These are phyloP conservation scores for Dinoponera quadriceps DNA, from an alignment of 1,140 invertebrate species.

Conservation along the genomic window DNA sequence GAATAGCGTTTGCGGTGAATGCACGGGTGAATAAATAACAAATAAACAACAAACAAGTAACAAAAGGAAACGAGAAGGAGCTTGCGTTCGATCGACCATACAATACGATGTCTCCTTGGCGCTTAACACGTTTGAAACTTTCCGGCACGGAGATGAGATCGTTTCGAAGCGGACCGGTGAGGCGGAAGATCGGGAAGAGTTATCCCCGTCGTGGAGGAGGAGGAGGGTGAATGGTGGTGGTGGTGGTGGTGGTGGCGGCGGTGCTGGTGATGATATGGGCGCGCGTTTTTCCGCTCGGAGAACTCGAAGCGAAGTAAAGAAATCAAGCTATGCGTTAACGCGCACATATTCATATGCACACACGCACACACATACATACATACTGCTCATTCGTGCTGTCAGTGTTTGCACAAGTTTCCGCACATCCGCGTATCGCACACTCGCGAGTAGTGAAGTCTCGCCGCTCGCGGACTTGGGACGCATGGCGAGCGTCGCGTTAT, in stretches of 20 bases:
- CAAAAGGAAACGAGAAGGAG: too few species aligned
- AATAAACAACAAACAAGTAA: background rate
- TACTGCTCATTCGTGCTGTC: conserved; percentile 13
- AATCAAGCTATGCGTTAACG: conserved; percentile 53
- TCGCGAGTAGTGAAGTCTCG: conserved; percentile 10
- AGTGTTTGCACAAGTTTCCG: conserved; percentile 26
- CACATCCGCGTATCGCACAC: background rate
- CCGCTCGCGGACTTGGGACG: conserved; percentile 29
- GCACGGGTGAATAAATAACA: background rate
- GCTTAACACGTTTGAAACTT: conserved; percentile 41
- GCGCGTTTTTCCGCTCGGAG: conserved; percentile 60
- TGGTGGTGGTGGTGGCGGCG: too few species aligned
- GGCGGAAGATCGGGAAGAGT: conserved; percentile 42
- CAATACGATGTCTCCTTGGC: background rate
- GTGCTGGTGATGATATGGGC: background rate
- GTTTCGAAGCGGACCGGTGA: conserved; percentile 34
- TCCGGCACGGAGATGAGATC: conserved; percentile 20
- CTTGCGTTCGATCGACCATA: background rate
- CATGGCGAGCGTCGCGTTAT: background rate
- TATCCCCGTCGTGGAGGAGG: conserved; percentile 14
- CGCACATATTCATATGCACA: background rate
- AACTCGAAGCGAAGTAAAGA: conserved; percentile 60
- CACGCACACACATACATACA: conserved; percentile 12
- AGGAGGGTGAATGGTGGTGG: too few species aligned
- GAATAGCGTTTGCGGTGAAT: too few species aligned